Base-by-base conservation (phyloP, 2,888 invertebrate genomes). In the Netelia fuscicornis region DNA sequence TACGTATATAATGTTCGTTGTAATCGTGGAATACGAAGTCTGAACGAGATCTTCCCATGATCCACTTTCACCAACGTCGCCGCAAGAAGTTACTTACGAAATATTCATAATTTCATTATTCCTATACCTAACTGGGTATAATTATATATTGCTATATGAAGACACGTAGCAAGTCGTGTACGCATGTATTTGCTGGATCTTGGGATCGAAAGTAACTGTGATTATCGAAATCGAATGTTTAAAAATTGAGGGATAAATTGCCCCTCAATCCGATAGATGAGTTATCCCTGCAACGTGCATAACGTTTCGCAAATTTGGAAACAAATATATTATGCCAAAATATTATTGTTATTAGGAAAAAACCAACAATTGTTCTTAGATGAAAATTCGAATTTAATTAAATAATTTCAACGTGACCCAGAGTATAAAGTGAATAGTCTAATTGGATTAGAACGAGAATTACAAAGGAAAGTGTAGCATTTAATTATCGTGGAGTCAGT, bases 61-160 rank as follows among this genome's bases (percentile, higher is more conserved):
- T 82, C 82, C 64, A 82, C 82, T 82, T 82, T 77, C 82, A 82
- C 77, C 65, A n/a, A 71, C 65, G n/a, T 54, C 44, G 48, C 56
- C 44, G 70, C 64, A 58, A 48, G 65, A 67, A 75, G 17, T 68
- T 68, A 64, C 62, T 79, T 62, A 62, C 54, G 48, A 20, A 64
- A 74, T 79, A 74, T 79, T 70, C 79, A 70, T 79, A 79, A 83
- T 83, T 75, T 75, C 68, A 75, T 74, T 77, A 82, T 82, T 79
- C 54, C 64, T 44, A 44, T 62, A 56, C 6, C 56, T 17, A 54
- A 17, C 64, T 64, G 17, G 42, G 23, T 65, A 20, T 11, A 54
- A 37, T 58, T 60, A 25, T n/a, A 62, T 48, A 64, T 37, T 25
- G n/a, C 30, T 60, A 64, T 13, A 23, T 83, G 56, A 25, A 62